These are phyloP conservation scores for Dichetophora obliterata DNA, from an alignment of 2,888 invertebrate genomes.

Conservation along the genomic window DNA sequence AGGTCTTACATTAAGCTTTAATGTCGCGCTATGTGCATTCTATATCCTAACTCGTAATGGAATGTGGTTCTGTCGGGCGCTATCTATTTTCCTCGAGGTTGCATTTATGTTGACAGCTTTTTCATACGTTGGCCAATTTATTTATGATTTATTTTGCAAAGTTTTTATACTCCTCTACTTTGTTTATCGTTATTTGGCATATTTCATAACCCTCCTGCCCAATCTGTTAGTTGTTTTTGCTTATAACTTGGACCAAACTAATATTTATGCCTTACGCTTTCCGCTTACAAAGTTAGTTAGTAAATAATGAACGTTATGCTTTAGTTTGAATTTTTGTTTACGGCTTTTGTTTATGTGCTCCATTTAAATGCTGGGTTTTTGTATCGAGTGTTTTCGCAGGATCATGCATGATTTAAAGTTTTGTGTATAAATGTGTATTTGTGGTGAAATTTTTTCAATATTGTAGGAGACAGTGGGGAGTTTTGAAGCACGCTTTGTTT, in stretches of 20 bases:
- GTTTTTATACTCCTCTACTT: not conserved
- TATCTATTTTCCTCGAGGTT: not conserved
- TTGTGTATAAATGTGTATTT: too few relatives aligned
- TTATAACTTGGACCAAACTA: not conserved
- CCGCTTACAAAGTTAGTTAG: constrained; percentile 21
- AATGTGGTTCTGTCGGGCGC: too few relatives aligned
- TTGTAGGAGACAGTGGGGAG: too few relatives aligned
- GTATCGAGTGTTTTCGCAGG: too few relatives aligned
- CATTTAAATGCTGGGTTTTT: not conserved
- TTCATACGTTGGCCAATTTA: constrained; percentile 31
- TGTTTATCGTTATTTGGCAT: not conserved
- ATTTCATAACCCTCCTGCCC: not conserved
- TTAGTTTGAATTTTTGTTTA: constrained; percentile 1
- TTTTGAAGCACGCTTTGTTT: too few relatives aligned
- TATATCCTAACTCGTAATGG: too few relatives aligned
- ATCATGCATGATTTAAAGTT: too few relatives aligned
- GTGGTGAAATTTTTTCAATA: too few relatives aligned
- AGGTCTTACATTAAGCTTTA: too few relatives aligned
- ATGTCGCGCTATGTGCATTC: too few relatives aligned
- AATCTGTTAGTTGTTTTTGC: not conserved
- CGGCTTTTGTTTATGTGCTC: not conserved
- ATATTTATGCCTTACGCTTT: constrained; percentile 1
- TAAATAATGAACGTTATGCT: constrained; percentile 12
- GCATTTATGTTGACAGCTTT: constrained; percentile 29
- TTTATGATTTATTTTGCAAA: constrained; percentile 29